phyloP scores from a whole-genome alignment of 2,888 invertebrate species.

The Callinectes sapidus region DNA sequence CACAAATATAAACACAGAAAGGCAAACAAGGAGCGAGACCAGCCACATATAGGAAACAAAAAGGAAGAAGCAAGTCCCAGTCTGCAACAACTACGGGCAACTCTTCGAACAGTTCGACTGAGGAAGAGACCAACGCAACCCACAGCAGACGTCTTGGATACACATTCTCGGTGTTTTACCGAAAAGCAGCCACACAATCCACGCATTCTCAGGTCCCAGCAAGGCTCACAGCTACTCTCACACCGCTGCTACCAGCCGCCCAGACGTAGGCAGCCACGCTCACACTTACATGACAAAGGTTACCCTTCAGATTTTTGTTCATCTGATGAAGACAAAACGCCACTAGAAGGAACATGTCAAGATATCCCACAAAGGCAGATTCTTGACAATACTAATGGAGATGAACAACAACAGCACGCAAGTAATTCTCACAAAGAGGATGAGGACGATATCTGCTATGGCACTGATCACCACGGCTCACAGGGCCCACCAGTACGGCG shows the following conservation, averaged over 20 bases:
- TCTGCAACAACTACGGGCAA: constrained; percentile 55
- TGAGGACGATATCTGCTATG: constrained; percentile 54
- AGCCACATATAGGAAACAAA: neutral
- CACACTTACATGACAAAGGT: constrained; percentile 6
- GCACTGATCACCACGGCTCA: constrained; percentile 43
- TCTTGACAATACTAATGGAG: neutral
- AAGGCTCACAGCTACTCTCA: constrained; percentile 45
- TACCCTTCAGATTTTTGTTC: constrained; percentile 57
- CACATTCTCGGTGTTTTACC: constrained; percentile 53
- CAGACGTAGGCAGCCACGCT: constrained; percentile 34
- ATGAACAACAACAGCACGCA: constrained; percentile 14
- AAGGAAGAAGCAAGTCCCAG: constrained; percentile 37
- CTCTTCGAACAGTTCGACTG: constrained; percentile 50
- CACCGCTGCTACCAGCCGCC: constrained; percentile 65
- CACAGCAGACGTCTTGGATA: constrained; percentile 52
- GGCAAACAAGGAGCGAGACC: constrained; percentile 23
- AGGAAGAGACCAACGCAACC: constrained; percentile 41
- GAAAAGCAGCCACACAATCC: constrained; percentile 53
- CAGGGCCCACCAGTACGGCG: constrained; percentile 9
- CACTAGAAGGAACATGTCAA: constrained; percentile 3
- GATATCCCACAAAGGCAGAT: neutral
- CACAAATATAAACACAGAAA: constrained; percentile 36
- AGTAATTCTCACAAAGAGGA: constrained; percentile 35
- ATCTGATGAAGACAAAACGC: constrained; percentile 52
- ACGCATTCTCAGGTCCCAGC: constrained; percentile 59